A percentile compares a stretch with the other conserved stretches of the same genome.
Evolutionary conservation across 2,888 invertebrate species (phyloP).

Genomic region (Latheticus oryzae): DNA sequence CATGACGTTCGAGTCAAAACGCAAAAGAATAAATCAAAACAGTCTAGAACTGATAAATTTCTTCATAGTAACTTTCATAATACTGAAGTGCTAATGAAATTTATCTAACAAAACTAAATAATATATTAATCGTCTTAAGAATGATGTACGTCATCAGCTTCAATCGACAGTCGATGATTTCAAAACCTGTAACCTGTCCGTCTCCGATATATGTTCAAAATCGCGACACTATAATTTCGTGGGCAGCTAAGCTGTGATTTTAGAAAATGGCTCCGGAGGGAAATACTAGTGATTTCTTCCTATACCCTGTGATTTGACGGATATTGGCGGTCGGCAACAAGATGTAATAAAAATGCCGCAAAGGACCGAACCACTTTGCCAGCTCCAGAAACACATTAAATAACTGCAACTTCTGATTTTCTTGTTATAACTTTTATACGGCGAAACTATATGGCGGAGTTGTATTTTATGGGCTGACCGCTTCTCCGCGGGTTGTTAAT

Average conservation of each 20-base stretch:
- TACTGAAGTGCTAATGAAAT: too few species aligned
- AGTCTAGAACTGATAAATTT: conserved; percentile 31
- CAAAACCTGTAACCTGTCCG: conserved; percentile 50
- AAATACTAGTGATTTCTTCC: conserved; percentile 63
- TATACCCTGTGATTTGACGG: conserved; percentile 66
- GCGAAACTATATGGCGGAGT: conserved; percentile 40
- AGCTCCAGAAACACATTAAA: conserved; percentile 53
- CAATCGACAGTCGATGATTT: conserved; percentile 44
- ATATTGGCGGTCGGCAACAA: conserved; percentile 67
- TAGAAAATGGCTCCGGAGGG: conserved; percentile 64
- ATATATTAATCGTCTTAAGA: too few species aligned
- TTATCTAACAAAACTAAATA: too few species aligned
- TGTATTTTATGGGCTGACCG: conserved; percentile 39
- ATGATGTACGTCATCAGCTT: conserved; percentile 15
- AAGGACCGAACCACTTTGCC: conserved; percentile 53
- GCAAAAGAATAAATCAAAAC: conserved; percentile 31
- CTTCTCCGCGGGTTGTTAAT: conserved; percentile 36
- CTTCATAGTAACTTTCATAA: too few species aligned
- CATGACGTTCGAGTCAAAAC: conserved; percentile 23
- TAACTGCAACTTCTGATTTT: conserved; percentile 52
- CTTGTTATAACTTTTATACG: conserved; percentile 55
- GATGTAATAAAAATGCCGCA: conserved; percentile 65
- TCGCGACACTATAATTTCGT: conserved; percentile 64
- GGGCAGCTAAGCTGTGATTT: conserved; percentile 65
- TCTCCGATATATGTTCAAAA: conserved; percentile 51